Evolutionary conservation across 2,113 vertebrate species (phyloP).

Genomic region (Petrocephalus microphthalmus): DNA sequence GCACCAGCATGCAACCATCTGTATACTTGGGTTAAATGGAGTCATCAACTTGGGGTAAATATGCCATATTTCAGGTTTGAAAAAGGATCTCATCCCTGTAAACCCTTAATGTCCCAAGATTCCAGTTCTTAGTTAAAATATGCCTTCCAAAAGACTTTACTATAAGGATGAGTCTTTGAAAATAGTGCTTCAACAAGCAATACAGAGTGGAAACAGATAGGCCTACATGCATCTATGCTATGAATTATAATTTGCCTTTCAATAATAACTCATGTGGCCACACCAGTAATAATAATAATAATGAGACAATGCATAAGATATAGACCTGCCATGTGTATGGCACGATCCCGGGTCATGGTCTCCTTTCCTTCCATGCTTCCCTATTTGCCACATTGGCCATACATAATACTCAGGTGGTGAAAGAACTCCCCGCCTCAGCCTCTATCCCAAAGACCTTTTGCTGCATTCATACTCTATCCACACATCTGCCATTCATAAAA

Average conservation of each 20-base stretch:
- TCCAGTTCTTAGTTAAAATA: background rate
- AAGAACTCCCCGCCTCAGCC: background rate
- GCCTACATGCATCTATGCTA: background rate
- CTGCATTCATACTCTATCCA: conserved; percentile 27
- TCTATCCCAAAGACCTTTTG: conserved; percentile 31
- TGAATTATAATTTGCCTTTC: background rate
- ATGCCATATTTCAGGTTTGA: background rate
- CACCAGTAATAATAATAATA: background rate
- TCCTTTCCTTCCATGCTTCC: background rate
- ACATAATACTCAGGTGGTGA: background rate
- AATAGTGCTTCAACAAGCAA: background rate
- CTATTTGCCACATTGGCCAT: background rate
- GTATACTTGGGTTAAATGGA: background rate
- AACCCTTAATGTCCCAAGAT: background rate
- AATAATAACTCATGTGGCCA: background rate
- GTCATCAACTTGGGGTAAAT: background rate
- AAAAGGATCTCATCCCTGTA: background rate
- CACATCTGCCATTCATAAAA: conserved; percentile 61
- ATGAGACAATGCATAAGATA: background rate
- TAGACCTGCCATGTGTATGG: background rate
- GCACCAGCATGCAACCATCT: background rate
- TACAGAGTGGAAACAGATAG: background rate
- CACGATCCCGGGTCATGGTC: background rate
- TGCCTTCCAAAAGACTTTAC: background rate
- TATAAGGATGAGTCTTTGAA: background rate